A percentile compares a stretch with the other conserved stretches of the same genome.
Evolutionary conservation across 2,113 vertebrate genomes (phyloP).

Genomic region (Periophthalmodon schlosseri): DNA sequence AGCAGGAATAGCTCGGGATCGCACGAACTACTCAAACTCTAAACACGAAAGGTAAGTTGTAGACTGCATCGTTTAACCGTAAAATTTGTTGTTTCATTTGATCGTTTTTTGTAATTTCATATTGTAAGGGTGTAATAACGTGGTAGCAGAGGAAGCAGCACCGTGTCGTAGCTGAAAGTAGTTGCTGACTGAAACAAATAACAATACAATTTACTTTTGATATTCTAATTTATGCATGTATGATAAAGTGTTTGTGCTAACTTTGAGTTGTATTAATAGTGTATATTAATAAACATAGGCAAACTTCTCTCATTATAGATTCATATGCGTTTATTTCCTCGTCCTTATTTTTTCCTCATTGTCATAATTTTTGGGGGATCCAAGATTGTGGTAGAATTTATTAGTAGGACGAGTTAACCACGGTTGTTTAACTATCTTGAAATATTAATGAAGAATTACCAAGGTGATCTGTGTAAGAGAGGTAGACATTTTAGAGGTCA

Average conservation of each 20-base stretch:
- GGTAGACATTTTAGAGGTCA: constrained; percentile 62
- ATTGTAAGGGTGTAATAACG: not conserved
- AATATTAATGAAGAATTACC: constrained; percentile 12
- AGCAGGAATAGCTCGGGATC: not conserved
- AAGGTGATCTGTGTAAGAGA: not conserved
- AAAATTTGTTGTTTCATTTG: rapidly evolving
- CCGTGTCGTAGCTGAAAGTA: not conserved
- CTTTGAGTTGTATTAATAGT: not conserved
- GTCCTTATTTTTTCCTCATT: not conserved
- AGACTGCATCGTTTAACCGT: rapidly evolving
- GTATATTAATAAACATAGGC: not conserved
- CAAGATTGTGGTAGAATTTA: not conserved
- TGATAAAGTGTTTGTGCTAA: rapidly evolving
- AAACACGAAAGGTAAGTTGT: constrained; percentile 45
- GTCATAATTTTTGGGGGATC: not conserved
- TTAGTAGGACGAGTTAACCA: not conserved
- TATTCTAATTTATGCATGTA: not conserved
- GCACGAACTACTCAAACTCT: constrained; percentile 11
- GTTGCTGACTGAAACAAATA: not conserved
- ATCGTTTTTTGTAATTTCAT: not conserved
- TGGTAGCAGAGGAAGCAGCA: not conserved
- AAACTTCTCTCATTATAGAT: not conserved
- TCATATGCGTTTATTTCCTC: not conserved
- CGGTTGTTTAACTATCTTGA: not conserved
- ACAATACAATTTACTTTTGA: not conserved